Conservation (phyloP, 2,113 vertebrate genomes). For the Pardalotus punctatus region DNA sequence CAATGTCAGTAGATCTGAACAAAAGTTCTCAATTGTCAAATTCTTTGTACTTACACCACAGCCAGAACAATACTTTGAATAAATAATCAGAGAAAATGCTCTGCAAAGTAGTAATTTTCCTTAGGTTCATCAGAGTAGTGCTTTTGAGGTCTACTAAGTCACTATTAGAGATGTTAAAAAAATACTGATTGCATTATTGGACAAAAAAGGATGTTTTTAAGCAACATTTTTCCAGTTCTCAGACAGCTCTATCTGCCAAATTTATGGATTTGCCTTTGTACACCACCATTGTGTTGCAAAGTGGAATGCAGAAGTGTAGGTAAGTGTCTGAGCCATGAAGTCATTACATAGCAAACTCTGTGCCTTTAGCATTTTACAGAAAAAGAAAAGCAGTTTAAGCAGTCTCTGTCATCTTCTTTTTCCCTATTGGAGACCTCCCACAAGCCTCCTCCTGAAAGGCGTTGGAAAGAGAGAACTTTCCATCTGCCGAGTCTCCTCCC, state of each 20-base stretch:
- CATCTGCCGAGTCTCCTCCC: background rate
- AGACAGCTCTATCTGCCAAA: background rate
- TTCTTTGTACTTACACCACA: background rate
- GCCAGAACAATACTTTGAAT: background rate
- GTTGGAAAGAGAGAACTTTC: background rate
- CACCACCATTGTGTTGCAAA: background rate
- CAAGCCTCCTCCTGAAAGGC: background rate
- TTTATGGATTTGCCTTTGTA: background rate
- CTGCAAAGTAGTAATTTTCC: background rate
- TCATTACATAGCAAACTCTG: background rate
- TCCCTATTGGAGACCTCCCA: background rate
- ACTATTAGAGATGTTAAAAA: background rate
- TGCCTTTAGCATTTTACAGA: background rate
- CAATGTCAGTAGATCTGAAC: background rate
- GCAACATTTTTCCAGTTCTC: background rate
- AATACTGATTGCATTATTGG: background rate
- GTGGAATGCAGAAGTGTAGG: background rate
- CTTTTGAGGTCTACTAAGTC: background rate
- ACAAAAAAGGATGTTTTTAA: background rate
- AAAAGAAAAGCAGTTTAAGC: background rate
- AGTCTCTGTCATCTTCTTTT: background rate
- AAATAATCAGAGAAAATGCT: background rate
- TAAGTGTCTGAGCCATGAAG: background rate
- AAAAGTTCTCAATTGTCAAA: background rate
- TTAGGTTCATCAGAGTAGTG: background rate